Base-by-base conservation (phyloP, 2,113 vertebrate genomes). In the Miniopterus natalensis region DNA sequence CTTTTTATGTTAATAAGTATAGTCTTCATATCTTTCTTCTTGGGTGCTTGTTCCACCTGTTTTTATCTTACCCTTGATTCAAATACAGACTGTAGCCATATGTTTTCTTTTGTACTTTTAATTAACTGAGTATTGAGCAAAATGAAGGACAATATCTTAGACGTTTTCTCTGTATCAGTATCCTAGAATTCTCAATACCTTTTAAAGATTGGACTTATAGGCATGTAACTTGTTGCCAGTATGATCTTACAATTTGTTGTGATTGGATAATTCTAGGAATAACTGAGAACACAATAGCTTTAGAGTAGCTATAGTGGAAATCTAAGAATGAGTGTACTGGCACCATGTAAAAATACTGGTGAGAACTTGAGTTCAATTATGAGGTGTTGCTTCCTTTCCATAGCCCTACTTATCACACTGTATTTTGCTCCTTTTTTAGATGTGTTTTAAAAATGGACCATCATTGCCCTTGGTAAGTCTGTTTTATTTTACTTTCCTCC, bases 401-500 rank as follows among this genome's bases (percentile, higher is more conserved):
- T 83, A 88, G 94, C 65, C 88, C n/a, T 81, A 59, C 70, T 95
- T 86, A 86, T 55, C 63, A 73, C 21, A 77, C 31, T 85, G 5
- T 95, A 70, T 96, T 93, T 96, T 89, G 74, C 96, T 90, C 70
- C 88, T 61, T 66, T 97, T 98, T 53, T 97, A 99, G 99, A 89
- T 99, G 99, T 74, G 99, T 99, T 92, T 98, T 99, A 96, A 99
- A 99, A 98, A 99, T 99, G 99, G 99, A 99, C 98, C 99, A 99
- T 98, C 99, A 99, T 94, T 99, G 99, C 88, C 99, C 99, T 0
- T 99, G 99, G 99, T 99, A 98, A 94, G 99, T 98, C 29, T 88
- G n/a, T 40, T 84, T 88, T 51, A 63, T 1, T 94, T 45, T 74
- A 71, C 78, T 96, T 47, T 20, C 36, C 80, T 94, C 29, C 90